Conservation (phyloP, 1,140 invertebrate genomes). For the Drosophila sp. region DNA sequence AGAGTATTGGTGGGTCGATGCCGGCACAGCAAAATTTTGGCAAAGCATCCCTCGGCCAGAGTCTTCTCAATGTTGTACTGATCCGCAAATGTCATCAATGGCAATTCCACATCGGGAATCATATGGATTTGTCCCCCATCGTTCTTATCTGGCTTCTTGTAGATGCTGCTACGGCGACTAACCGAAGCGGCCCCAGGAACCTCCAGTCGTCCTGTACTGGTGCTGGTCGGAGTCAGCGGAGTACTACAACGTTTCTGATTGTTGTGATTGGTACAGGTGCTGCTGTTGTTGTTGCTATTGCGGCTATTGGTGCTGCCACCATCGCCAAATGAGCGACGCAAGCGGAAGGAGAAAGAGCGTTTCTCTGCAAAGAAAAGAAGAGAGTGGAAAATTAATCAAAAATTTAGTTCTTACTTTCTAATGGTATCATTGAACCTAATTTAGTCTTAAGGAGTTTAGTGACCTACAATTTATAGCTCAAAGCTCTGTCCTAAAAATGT, state of each 20-base stretch:
- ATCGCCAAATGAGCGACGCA: constrained; percentile 76
- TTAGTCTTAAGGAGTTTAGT: no score
- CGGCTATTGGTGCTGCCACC: constrained; percentile 78
- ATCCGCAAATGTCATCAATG: constrained; percentile 85
- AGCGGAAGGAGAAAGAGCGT: constrained; percentile 79
- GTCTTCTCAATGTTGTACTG: constrained; percentile 88
- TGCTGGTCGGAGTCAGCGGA: constrained; percentile 72
- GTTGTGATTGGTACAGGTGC: constrained; percentile 78
- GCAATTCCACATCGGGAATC: constrained; percentile 85
- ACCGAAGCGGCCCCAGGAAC: constrained; percentile 67
- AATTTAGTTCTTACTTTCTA: no score
- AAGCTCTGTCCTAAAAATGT: no score
- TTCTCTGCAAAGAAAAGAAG: constrained; percentile 62
- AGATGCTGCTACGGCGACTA: constrained; percentile 78
- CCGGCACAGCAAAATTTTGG: constrained; percentile 86
- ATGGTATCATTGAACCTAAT: no score
- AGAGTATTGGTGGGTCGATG: constrained; percentile 86
- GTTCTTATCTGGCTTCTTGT: constrained; percentile 74
- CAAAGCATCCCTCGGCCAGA: constrained; percentile 88
- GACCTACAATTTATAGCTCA: no score
- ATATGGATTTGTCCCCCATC: constrained; percentile 83
- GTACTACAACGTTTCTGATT: constrained; percentile 77
- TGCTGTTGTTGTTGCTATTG: constrained; percentile 80
- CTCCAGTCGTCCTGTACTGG: constrained; percentile 67
- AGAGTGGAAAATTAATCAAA: background rate